These are phyloP conservation scores for Tricholaema leucomelas DNA, from an alignment of 2,113 vertebrate species.

Conservation along the genomic window DNA sequence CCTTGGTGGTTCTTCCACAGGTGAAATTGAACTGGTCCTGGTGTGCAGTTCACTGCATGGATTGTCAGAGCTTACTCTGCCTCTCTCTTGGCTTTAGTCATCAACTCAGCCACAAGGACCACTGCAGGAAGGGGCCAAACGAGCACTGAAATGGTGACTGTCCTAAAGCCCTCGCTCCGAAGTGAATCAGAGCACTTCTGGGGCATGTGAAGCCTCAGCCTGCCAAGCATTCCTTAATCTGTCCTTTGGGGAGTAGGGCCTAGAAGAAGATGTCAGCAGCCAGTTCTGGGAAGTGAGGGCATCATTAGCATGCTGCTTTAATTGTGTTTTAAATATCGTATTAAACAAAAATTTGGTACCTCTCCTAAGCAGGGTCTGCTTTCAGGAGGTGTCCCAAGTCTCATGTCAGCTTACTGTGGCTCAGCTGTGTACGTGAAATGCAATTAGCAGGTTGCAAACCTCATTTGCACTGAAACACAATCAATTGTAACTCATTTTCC, in stretches of 20 bases:
- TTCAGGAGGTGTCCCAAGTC: conserved; percentile 69
- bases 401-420: conserved; percentile 72
- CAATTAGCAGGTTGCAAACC: conserved; percentile 84
- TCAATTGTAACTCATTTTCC: conserved; percentile 88
- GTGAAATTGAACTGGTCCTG: neutral
- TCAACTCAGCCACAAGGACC: neutral
- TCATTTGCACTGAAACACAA: conserved; percentile 87
- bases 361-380: conserved; percentile 74
- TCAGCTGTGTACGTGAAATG: conserved; percentile 77
- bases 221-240: neutral
- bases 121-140: neutral
- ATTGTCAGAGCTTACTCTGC: neutral
- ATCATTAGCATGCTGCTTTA: conserved; percentile 77
- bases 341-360: conserved; percentile 77
- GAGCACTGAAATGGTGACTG: neutral
- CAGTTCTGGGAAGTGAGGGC: conserved; percentile 52
- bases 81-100: neutral
- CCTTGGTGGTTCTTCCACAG: neutral
- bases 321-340: conserved; percentile 78
- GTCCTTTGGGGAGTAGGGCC: conserved; percentile 11
- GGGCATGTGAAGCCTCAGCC: neutral
- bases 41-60: neutral
- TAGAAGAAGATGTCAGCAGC: conserved; percentile 48
- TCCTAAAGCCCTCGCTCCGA: neutral
- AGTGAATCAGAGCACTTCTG: neutral